Evolutionary conservation across 2,797 vertebrate species (phyloP).

Genomic region (Mustela erminea): DNA sequence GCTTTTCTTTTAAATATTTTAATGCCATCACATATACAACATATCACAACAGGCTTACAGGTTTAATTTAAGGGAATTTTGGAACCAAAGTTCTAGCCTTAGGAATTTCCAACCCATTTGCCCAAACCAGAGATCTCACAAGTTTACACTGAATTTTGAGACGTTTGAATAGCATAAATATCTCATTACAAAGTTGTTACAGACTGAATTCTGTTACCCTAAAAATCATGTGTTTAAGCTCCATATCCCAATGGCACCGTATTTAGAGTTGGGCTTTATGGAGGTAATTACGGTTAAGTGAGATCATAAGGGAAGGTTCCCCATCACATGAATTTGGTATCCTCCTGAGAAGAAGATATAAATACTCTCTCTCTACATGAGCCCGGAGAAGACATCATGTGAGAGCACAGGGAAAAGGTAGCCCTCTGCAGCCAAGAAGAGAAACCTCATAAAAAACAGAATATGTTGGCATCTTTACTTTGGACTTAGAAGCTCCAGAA

Average conservation of each 20-base stretch:
- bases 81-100: neutral
- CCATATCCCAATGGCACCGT: neutral
- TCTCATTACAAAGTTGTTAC: neutral
- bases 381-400: neutral
- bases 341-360: neutral
- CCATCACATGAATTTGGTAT: neutral
- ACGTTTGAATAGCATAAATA: neutral
- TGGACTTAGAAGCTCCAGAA: neutral
- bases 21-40: neutral
- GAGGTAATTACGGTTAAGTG: neutral
- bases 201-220: neutral
- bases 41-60: neutral
- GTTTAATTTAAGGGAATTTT: neutral
- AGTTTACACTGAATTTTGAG: neutral
- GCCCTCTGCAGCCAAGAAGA: neutral
- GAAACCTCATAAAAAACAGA: neutral
- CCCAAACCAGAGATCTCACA: neutral
- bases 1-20: neutral
- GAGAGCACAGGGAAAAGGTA: neutral
- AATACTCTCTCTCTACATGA: neutral
- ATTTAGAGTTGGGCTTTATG: neutral
- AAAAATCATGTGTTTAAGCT: neutral
- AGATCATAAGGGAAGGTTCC: neutral
- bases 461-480: neutral
- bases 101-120: neutral